Conservation (phyloP, 2,113 vertebrate species). For the Sisor rabdophorus region DNA sequence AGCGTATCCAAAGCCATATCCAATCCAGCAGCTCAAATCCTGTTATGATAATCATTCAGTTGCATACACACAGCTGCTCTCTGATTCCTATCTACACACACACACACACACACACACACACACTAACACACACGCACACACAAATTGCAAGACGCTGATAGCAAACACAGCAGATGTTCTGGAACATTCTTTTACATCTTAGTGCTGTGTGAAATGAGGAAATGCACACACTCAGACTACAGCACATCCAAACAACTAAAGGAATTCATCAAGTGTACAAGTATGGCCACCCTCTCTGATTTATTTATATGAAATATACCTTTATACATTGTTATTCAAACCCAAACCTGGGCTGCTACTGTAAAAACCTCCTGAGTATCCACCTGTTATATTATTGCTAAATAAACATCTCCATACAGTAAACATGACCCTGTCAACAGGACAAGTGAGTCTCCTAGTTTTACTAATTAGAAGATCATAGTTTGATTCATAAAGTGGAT, state of each 20-base stretch:
- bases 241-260: background rate
- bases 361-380: too few relatives aligned
- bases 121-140: conserved; percentile 10
- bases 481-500: too few relatives aligned
- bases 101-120: conserved; percentile 1
- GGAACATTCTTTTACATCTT: conserved; percentile 29
- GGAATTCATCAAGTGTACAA: background rate
- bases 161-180: conserved; percentile 30
- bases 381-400: background rate
- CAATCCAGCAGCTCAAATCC: conserved; percentile 32
- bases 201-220: background rate
- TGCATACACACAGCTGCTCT: conserved; percentile 33
- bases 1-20: conserved; percentile 2
- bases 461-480: too few relatives aligned
- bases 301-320: background rate
- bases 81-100: conserved; percentile 17
- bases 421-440: background rate
- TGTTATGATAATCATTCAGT: conserved; percentile 40
- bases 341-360: background rate
- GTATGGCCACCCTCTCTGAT: background rate
- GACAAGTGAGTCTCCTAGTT: too few relatives aligned
- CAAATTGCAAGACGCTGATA: conserved; percentile 31
- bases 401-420: background rate
- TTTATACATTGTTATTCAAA: background rate
- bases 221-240: background rate